Conservation (phyloP, 2,888 invertebrate genomes). For the Eupelmus urozonus region DNA sequence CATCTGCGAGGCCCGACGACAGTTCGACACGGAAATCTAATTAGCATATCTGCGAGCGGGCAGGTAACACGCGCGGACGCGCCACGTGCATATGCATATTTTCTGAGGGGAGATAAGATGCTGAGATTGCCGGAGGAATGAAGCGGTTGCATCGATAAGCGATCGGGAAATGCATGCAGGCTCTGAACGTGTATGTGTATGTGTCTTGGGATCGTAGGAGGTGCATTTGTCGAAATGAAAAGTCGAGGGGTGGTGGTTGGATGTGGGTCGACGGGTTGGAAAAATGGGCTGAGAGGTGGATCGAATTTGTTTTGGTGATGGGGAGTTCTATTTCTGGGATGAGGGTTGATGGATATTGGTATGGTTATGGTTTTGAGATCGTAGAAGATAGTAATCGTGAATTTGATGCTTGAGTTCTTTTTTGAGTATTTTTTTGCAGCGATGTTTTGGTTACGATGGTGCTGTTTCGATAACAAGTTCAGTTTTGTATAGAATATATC, state of each 20-base stretch:
- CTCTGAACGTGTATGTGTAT: background rate
- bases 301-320: background rate
- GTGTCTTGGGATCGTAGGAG: background rate
- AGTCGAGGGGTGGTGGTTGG: background rate
- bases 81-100: too few species aligned
- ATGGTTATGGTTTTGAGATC: too few species aligned
- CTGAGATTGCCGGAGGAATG: slow-evolving; percentile 6
- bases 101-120: slow-evolving; percentile 1
- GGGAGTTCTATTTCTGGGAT: background rate
- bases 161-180: background rate
- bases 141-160: slow-evolving; percentile 3
- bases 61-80: too few species aligned
- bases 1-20: slow-evolving; percentile 13
- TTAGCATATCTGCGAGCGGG: slow-evolving; percentile 27
- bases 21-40: slow-evolving; percentile 42
- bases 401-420: too few species aligned
- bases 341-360: background rate
- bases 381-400: too few species aligned
- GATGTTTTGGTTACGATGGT: too few species aligned
- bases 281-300: background rate
- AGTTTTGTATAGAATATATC: too few species aligned
- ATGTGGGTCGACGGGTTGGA: background rate
- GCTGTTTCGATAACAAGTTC: too few species aligned
- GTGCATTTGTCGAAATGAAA: slow-evolving; percentile 16
- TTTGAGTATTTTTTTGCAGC: too few species aligned